phyloP scores from a whole-genome alignment of 2,888 invertebrate species.

The Sphaerophoria taeniata region DNA sequence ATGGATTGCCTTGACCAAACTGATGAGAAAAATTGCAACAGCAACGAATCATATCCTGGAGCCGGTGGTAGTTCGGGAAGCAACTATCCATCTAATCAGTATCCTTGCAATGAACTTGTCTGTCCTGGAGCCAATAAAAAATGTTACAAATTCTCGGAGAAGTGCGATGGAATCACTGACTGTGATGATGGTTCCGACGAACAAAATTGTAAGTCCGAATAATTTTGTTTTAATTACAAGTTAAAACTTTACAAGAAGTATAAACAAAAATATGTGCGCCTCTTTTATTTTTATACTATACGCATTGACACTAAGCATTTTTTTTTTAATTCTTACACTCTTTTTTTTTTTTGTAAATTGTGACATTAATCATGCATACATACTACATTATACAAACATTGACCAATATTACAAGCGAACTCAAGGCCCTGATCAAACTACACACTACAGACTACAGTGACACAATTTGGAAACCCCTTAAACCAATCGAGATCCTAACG shows the following conservation, averaged over 20 bases:
- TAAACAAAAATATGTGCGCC: neutral
- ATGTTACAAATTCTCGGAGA: conserved; percentile 82
- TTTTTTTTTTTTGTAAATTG: too few relatives aligned
- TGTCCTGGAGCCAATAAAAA: conserved; percentile 84
- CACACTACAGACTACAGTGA: too few relatives aligned
- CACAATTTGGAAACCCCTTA: too few relatives aligned
- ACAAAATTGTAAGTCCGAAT: conserved; percentile 83
- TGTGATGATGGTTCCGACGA: conserved; percentile 86
- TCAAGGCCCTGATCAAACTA: too few relatives aligned
- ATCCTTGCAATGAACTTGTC: conserved; percentile 83
- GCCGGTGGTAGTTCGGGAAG: neutral
- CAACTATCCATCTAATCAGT: conserved; percentile 58
- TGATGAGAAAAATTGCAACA: conserved; percentile 84
- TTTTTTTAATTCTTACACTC: too few relatives aligned
- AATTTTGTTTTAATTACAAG: neutral
- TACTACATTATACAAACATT: too few relatives aligned
- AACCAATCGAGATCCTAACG: too few relatives aligned
- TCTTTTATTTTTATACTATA: neutral
- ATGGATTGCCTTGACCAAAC: conserved; percentile 86
- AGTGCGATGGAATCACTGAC: conserved; percentile 85
- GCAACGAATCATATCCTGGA: conserved; percentile 26
- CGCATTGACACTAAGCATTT: too few relatives aligned
- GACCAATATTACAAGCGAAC: too few relatives aligned
- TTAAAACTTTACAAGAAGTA: neutral
- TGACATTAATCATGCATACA: too few relatives aligned